A percentile compares a stretch with the other conserved stretches of the same genome.
These are phyloP conservation scores for Hartigia nigra DNA, from an alignment of 2,888 invertebrate genomes.

Conservation along the genomic window DNA sequence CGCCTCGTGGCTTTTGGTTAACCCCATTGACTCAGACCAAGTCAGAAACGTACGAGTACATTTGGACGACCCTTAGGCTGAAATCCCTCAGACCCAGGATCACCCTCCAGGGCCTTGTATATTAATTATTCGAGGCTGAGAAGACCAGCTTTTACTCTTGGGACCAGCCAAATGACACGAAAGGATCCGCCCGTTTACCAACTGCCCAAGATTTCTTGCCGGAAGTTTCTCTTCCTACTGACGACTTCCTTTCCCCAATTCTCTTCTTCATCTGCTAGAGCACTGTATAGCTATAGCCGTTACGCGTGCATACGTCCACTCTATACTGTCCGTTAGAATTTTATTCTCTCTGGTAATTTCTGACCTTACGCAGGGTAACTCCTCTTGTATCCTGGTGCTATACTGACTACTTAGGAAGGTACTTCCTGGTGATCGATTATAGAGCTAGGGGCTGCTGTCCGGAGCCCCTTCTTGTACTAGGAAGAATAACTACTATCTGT, in stretches of 20 bases:
- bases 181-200: not conserved
- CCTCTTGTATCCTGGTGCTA: not conserved
- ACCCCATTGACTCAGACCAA: slow-evolving; percentile 24
- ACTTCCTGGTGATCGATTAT: not conserved
- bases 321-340: not conserved
- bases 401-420: not conserved
- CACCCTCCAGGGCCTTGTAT: slow-evolving; percentile 56
- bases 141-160: not conserved
- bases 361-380: not conserved
- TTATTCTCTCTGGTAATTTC: not conserved
- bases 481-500: not conserved
- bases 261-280: not conserved
- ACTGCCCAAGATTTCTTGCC: not conserved
- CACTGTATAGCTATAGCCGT: not conserved
- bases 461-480: not conserved
- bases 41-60: not conserved
- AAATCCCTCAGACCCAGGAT: slow-evolving; percentile 41
- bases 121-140: slow-evolving; percentile 48
- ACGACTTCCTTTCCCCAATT: not conserved
- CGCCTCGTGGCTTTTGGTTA: slow-evolving; percentile 38
- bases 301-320: not conserved
- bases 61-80: slow-evolving; percentile 19
- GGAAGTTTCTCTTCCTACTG: not conserved
- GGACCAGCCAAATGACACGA: not conserved
- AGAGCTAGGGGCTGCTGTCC: not conserved